phyloP scores from a whole-genome alignment of 2,113 vertebrate species.

The Sciurus niger region DNA sequence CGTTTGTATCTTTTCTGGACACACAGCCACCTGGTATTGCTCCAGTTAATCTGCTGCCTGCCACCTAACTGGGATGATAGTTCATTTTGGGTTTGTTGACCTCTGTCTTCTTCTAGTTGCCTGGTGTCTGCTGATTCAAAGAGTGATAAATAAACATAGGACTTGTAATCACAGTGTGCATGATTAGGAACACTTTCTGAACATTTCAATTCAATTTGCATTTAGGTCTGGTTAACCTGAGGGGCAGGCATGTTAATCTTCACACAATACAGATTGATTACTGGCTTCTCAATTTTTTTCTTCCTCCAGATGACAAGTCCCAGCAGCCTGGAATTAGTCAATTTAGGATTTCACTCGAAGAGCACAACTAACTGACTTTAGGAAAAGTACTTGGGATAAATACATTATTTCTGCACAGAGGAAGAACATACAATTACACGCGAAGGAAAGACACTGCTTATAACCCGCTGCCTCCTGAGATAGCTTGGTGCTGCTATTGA shows the following conservation, averaged over 20 bases:
- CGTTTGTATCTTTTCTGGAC: neutral
- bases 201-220: slow-evolving; percentile 74
- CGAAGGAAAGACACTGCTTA: slow-evolving; percentile 66
- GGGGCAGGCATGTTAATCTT: slow-evolving; percentile 63
- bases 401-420: slow-evolving; percentile 51
- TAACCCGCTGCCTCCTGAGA: slow-evolving; percentile 66
- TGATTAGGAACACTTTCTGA: slow-evolving; percentile 65
- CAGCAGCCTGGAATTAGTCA: slow-evolving; percentile 66
- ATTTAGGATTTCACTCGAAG: slow-evolving; percentile 75
- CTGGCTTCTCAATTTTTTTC: slow-evolving; percentile 68
- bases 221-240: slow-evolving; percentile 62
- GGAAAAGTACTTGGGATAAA: slow-evolving; percentile 76
- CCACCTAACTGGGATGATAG: neutral
- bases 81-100: slow-evolving; percentile 56
- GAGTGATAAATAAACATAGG: slow-evolving; percentile 70
- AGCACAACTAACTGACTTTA: slow-evolving; percentile 44
- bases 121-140: slow-evolving; percentile 66
- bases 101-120: slow-evolving; percentile 54
- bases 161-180: slow-evolving; percentile 53
- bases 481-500: slow-evolving; percentile 23
- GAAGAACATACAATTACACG: slow-evolving; percentile 71
- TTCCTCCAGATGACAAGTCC: slow-evolving; percentile 62
- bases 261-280: slow-evolving; percentile 51
- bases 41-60: neutral
- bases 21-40: neutral